Conservation (phyloP, 2,797 vertebrate species). For the Epinephelus malabaricus region DNA sequence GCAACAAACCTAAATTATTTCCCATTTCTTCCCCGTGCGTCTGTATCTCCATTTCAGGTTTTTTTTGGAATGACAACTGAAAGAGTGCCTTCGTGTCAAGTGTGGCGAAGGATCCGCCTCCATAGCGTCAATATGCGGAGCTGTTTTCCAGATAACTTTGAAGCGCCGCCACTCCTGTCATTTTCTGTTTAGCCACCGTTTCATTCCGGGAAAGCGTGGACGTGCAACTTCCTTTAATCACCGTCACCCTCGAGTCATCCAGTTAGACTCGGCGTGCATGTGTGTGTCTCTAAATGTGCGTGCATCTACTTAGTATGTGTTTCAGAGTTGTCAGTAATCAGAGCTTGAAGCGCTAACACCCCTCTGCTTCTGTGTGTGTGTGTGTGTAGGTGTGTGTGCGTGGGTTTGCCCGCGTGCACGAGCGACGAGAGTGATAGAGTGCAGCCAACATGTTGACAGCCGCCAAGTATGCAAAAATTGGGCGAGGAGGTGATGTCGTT, state of each 20-base stretch:
- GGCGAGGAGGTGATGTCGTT: constrained; percentile 67
- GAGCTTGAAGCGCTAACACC: constrained; percentile 51
- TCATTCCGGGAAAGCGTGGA: constrained; percentile 62
- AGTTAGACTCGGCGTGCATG: constrained; percentile 33
- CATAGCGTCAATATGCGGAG: constrained; percentile 34
- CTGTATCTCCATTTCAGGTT: constrained; percentile 16
- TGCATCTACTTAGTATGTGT: constrained; percentile 55
- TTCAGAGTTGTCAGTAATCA: constrained; percentile 66
- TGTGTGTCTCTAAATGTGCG: constrained; percentile 36
- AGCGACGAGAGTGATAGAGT: constrained; percentile 66
- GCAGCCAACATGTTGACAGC: constrained; percentile 74
- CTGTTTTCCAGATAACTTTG: constrained; percentile 72
- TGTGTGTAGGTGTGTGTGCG: constrained; percentile 24
- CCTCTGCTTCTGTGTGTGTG: constrained; percentile 14
- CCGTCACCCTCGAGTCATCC: constrained; percentile 59
- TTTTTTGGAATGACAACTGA: constrained; percentile 27
- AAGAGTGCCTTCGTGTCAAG: constrained; percentile 38
- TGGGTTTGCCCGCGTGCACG: constrained; percentile 10
- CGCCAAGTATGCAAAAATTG: constrained; percentile 69
- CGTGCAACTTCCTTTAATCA: constrained; percentile 73
- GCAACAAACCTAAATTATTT: neutral
- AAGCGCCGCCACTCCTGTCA: constrained; percentile 59
- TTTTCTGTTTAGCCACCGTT: constrained; percentile 68
- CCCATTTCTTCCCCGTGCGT: constrained; percentile 2
- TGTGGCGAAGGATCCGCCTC: constrained; percentile 39